Conservation (phyloP, 1,140 invertebrate species). For the Drosophila kurseongensis region DNA sequence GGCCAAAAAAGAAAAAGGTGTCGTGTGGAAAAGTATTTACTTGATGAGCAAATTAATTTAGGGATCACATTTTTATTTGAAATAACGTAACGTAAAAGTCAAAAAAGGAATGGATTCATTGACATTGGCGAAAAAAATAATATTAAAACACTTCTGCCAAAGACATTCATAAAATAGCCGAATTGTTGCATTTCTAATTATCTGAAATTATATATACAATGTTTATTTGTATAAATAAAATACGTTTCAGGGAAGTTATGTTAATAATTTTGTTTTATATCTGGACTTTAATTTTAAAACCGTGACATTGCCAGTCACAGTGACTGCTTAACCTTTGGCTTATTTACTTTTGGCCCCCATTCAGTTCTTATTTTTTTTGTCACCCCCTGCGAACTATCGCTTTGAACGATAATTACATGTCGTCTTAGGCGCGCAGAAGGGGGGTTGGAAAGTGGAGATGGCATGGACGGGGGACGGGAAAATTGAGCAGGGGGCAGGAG, state of each 20-base stretch:
- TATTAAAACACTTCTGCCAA: no score
- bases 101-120: no score
- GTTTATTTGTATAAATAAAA: no score
- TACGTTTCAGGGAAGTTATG: no score
- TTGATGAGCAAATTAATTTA: no score
- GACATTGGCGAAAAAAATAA: no score
- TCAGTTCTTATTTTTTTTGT: slow-evolving; percentile 3
- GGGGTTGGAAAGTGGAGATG: background rate
- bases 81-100: no score
- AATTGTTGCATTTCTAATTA: no score
- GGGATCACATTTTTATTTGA: no score
- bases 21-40: no score
- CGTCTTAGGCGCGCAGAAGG: slow-evolving; percentile 61
- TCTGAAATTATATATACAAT: no score
- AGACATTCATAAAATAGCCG: no score
- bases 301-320: background rate
- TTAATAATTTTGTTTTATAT: background rate
- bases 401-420: slow-evolving; percentile 77
- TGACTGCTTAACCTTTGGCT: slow-evolving; percentile 8
- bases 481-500: background rate
- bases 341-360: slow-evolving; percentile 23
- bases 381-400: slow-evolving; percentile 1
- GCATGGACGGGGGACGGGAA: background rate
- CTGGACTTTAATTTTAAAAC: background rate
- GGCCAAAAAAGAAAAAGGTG: background rate